Conservation (phyloP, 2,113 vertebrate genomes). For the Bubo bubo region DNA sequence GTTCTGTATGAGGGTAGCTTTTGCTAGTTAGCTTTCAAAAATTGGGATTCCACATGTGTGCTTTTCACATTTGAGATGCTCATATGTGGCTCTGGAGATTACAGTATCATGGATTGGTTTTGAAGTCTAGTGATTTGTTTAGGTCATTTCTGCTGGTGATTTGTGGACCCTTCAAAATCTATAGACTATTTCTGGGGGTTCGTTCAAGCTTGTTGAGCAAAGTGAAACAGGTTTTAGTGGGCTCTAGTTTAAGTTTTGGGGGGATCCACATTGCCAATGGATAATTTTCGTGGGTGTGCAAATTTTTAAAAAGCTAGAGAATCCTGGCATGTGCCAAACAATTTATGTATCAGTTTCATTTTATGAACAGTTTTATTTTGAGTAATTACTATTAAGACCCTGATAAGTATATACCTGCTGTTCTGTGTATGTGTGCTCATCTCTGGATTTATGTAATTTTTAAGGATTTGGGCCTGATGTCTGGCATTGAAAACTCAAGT, state of each 20-base stretch:
- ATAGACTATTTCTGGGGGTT: neutral
- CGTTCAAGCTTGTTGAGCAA: neutral
- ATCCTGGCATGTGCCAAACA: neutral
- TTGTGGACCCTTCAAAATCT: neutral
- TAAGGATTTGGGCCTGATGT: neutral
- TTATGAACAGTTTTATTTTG: neutral
- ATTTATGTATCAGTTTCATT: neutral
- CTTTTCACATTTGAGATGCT: neutral
- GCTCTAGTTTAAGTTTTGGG: neutral
- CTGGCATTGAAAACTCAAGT: neutral
- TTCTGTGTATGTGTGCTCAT: neutral
- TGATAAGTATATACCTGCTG: neutral
- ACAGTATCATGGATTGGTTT: neutral
- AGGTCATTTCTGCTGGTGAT: fast-evolving
- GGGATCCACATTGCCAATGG: neutral
- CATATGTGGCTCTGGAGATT: neutral
- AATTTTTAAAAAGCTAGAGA: neutral
- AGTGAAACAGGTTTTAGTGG: neutral
- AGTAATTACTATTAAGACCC: neutral
- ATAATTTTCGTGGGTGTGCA: neutral
- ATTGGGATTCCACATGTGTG: neutral
- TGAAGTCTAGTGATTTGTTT: neutral
- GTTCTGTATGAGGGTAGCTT: neutral
- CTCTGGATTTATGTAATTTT: neutral
- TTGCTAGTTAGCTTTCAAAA: neutral